Evolutionary conservation across 2,113 vertebrate species (phyloP).

Genomic region (Caretta caretta): DNA sequence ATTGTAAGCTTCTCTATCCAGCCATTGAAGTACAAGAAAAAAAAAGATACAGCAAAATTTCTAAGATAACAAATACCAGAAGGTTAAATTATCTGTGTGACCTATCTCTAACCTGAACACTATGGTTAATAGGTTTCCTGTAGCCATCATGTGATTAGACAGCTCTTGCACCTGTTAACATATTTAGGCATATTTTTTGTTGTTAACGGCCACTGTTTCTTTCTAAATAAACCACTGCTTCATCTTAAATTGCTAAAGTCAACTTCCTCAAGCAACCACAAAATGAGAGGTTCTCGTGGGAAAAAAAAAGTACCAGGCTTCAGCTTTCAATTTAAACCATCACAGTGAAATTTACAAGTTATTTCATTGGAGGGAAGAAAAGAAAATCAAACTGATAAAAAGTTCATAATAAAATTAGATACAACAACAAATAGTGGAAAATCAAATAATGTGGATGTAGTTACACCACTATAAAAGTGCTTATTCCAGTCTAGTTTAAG

Average conservation of each 20-base stretch:
- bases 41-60: neutral
- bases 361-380: constrained; percentile 21
- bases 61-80: neutral
- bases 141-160: constrained; percentile 54
- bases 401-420: neutral
- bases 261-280: constrained; percentile 86
- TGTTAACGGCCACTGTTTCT: constrained; percentile 33
- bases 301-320: constrained; percentile 71
- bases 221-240: constrained; percentile 72
- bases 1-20: neutral
- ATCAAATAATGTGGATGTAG: neutral
- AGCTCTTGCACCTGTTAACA: constrained; percentile 66
- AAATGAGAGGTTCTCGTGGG: constrained; percentile 86
- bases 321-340: constrained; percentile 55
- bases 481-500: neutral
- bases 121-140: constrained; percentile 72
- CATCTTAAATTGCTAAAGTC: constrained; percentile 76
- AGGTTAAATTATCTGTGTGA: constrained; percentile 61
- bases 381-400: neutral
- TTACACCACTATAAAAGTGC: neutral
- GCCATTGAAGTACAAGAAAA: neutral
- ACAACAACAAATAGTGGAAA: neutral
- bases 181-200: constrained; percentile 49
- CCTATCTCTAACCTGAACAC: constrained; percentile 64
- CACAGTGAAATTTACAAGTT: constrained; percentile 44